Evolutionary conservation across 2,113 vertebrate genomes (phyloP).

Genomic region (Paramormyrops kingsleyae): DNA sequence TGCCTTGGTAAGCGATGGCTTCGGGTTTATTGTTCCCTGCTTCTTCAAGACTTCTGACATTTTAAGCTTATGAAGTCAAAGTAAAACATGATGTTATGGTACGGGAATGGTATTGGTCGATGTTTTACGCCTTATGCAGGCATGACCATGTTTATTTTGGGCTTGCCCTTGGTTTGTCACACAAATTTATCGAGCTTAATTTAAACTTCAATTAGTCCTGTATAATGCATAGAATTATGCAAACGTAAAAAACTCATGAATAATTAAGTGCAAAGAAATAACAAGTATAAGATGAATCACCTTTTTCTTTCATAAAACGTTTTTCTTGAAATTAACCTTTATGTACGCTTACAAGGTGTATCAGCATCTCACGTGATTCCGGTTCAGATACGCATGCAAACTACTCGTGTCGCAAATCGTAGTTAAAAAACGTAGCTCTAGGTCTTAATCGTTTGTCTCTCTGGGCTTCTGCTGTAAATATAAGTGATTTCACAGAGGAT

Average conservation of each 20-base stretch:
- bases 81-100: not conserved
- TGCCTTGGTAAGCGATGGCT: not conserved
- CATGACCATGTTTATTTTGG: not conserved
- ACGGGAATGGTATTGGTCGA: not conserved
- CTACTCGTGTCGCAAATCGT: not conserved
- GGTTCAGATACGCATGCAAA: not conserved
- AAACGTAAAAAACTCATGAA: not conserved
- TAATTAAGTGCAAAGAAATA: not conserved
- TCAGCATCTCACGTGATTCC: not conserved
- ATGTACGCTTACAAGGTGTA: not conserved
- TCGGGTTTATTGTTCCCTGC: not conserved
- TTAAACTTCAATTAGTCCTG: not conserved
- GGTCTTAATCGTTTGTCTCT: not conserved
- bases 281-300: not conserved
- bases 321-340: not conserved
- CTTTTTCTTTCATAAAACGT: not conserved
- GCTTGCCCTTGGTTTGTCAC: not conserved
- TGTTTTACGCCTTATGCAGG: not conserved
- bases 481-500: constrained; percentile 21
- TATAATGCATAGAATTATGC: not conserved
- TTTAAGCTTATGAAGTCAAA: not conserved
- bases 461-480: not conserved
- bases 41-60: not conserved
- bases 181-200: not conserved
- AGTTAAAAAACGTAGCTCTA: not conserved